phyloP scores from a whole-genome alignment of 2,888 invertebrate species.

The Quadroppia sp. region DNA sequence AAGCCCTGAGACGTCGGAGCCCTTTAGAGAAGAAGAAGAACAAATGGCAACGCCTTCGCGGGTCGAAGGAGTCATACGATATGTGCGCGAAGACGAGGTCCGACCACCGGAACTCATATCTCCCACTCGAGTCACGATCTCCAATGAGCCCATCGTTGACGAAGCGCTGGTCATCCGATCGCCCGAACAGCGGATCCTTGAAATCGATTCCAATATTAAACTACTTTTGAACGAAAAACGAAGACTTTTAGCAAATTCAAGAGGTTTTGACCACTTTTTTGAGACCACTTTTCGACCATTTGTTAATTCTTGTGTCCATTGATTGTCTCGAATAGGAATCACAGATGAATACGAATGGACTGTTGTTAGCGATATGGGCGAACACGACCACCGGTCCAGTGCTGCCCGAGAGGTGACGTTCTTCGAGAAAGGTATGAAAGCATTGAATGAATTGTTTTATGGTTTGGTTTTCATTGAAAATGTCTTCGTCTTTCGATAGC shows the following conservation, averaged over 20 bases:
- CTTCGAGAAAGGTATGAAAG: constrained; percentile 19
- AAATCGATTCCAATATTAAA: constrained; percentile 10
- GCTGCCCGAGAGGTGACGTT: neutral
- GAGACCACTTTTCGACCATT: neutral
- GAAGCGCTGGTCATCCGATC: constrained; percentile 23
- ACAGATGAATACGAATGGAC: constrained; percentile 16
- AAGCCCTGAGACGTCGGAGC: neutral
- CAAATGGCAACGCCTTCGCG: neutral
- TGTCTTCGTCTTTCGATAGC: neutral
- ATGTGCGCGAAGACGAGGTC: constrained; percentile 24
- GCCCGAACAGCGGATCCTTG: constrained; percentile 15
- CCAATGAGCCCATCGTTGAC: neutral
- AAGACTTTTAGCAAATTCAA: neutral
- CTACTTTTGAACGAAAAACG: constrained; percentile 11
- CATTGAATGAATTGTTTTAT: neutral
- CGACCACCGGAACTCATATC: constrained; percentile 16
- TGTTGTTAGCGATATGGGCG: constrained; percentile 11
- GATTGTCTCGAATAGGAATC: neutral
- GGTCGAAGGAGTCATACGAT: neutral
- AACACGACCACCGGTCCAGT: constrained; percentile 27
- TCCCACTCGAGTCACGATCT: neutral
- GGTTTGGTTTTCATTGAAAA: neutral
- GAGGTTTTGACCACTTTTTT: neutral
- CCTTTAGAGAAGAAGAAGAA: neutral
- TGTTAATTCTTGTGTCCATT: neutral